Base-by-base conservation (phyloP, 2,888 invertebrate genomes). In the Aplocera efformata region DNA sequence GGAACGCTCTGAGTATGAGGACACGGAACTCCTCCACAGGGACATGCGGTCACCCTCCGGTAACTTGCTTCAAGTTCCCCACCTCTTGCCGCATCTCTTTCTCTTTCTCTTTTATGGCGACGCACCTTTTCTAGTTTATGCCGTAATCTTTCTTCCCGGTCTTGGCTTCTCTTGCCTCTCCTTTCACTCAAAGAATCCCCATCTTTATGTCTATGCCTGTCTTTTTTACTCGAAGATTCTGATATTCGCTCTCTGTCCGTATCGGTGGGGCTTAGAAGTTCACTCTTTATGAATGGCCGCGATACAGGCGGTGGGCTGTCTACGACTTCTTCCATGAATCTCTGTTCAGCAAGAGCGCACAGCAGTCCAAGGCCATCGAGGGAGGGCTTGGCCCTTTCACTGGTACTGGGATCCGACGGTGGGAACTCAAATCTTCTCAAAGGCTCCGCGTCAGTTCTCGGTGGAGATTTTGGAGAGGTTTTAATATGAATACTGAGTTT, bases 261-360 rank as follows among this genome's bases (percentile, higher is more conserved):
- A 25, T 78, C 80, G 6, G 67, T 73, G 10, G 81, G 83, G 53
- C 79, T 85, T 23, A 81, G 40, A 40, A 81, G 70, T 48, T 85
- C 84, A 33, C 72, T 78, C 58, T 83, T 85, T 25, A 85, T 79
- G 43, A 77, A 82, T 5, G 79, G 73, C 51, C 72, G 72, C 50
- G 77, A 79, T 17, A 75, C 53, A 24, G 56, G 56, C 17, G 72
- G 59, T 30, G 83, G 77, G 29, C 65, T 73, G 28, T 88, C 88
- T 1, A 75, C 89, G 1, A 90, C 93, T 71, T 95, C 95, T 63
- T 95, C 94, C 83, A 93, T 91, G 50, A 95, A 93, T 53, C 95
- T 90, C 65, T 96, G 95, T 65, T 96, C 96, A 0, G 96, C 96
- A 43, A 96, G 80, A 6, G 95, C 95, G 71, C 96, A 96, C 13